phyloP scores from a whole-genome alignment of 2,888 invertebrate species.

The Osmoderma eremita region DNA sequence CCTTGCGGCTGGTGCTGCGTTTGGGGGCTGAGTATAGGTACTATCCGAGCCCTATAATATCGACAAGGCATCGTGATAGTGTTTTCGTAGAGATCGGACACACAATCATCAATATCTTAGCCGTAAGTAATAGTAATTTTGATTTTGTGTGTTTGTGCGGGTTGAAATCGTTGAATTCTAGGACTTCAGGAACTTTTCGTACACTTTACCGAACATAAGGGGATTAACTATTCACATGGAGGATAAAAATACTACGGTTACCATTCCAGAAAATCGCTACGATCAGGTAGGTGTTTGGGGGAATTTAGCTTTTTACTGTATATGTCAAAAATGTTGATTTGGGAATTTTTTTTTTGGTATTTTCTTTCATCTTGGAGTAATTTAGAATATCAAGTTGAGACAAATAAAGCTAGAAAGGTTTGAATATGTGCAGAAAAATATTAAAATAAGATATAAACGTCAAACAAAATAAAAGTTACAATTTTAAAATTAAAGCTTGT shows the following conservation, averaged over 20 bases:
- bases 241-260: conserved; percentile 79
- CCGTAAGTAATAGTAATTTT: conserved; percentile 62
- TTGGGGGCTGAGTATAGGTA: conserved; percentile 87
- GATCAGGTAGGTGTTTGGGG: conserved; percentile 47
- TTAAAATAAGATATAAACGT: no score
- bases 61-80: conserved; percentile 78
- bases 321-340: no score
- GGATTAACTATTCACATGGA: conserved; percentile 86
- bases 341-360: no score
- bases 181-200: conserved; percentile 86
- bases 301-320: no score
- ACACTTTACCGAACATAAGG: conserved; percentile 79
- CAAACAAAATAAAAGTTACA: no score
- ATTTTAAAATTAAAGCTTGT: no score
- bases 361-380: no score
- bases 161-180: conserved; percentile 52
- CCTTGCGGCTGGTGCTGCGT: conserved; percentile 77
- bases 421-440: no score
- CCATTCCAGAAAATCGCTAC: conserved; percentile 74
- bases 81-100: conserved; percentile 88
- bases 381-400: no score
- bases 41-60: conserved; percentile 86
- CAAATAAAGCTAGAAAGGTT: no score
- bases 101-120: conserved; percentile 86
- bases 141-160: no score